Evolutionary conservation across 2,113 vertebrate species (phyloP).

Genomic region (Nansenia antarctica): DNA sequence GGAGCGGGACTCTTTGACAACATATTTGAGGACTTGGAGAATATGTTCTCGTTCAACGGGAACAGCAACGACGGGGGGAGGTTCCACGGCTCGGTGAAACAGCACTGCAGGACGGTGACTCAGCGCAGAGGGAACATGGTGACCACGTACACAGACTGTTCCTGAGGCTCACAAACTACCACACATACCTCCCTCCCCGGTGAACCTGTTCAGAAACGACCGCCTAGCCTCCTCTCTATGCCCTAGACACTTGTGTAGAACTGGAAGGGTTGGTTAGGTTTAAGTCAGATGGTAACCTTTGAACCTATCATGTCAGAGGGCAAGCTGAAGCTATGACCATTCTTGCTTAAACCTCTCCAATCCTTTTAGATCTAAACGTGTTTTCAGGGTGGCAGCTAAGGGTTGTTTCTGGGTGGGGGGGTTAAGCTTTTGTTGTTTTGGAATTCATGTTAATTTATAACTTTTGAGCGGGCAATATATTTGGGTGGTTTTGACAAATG

Average conservation of each 20-base stretch:
- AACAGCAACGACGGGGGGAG: constrained; percentile 76
- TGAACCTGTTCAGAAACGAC: no score
- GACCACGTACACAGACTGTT: constrained; percentile 95
- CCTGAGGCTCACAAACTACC: constrained; percentile 60
- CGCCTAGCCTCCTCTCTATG: no score
- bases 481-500: constrained; percentile 39
- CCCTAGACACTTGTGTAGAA: neutral
- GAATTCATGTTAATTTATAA: constrained; percentile 64
- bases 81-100: constrained; percentile 84
- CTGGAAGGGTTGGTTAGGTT: neutral
- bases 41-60: constrained; percentile 91
- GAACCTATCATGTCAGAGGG: neutral
- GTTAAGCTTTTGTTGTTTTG: constrained; percentile 20
- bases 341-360: no score
- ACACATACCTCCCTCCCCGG: neutral
- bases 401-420: neutral
- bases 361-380: neutral
- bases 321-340: neutral
- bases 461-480: constrained; percentile 23
- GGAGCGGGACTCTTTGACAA: constrained; percentile 91
- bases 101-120: constrained; percentile 94
- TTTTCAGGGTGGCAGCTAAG: neutral
- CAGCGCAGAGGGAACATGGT: constrained; percentile 97
- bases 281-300: neutral
- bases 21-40: constrained; percentile 95